Conservation (phyloP, 2,113 vertebrate genomes). For the Psilopogon haemacephalus region DNA sequence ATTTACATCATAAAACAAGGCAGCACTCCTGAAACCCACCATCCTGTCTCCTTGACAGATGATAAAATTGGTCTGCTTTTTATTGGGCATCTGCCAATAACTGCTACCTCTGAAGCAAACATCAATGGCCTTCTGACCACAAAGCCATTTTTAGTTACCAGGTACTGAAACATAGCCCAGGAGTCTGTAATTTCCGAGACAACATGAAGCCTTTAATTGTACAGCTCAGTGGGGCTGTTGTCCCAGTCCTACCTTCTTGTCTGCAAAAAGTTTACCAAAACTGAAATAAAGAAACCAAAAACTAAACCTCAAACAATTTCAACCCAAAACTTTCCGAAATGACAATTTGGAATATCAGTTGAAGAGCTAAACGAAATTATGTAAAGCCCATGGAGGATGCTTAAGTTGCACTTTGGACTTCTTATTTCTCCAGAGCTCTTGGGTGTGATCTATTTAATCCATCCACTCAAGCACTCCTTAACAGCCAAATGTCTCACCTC, state of each 20-base stretch:
- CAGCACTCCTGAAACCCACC: conserved; percentile 20
- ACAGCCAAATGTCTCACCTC: neutral
- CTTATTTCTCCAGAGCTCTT: neutral
- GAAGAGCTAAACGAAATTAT: neutral
- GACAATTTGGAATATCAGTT: neutral
- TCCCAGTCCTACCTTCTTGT: neutral
- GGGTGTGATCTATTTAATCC: neutral
- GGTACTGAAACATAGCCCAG: conserved; percentile 30
- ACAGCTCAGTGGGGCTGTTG: neutral
- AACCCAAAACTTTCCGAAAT: neutral
- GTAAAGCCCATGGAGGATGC: neutral
- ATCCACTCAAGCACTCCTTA: neutral
- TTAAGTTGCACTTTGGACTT: neutral
- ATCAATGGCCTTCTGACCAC: conserved; percentile 50
- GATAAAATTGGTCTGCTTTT: conserved; percentile 35
- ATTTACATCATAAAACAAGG: neutral
- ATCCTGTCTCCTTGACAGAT: conserved; percentile 40
- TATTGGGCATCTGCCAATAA: conserved; percentile 31
- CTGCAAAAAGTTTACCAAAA: neutral
- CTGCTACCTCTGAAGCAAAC: conserved; percentile 10
- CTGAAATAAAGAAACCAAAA: neutral
- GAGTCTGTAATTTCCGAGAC: neutral
- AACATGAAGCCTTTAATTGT: neutral
- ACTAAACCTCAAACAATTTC: neutral
- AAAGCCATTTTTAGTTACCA: conserved; percentile 47